Base-by-base conservation (phyloP, 2,797 vertebrate genomes). In the Nannoperca obscura region DNA sequence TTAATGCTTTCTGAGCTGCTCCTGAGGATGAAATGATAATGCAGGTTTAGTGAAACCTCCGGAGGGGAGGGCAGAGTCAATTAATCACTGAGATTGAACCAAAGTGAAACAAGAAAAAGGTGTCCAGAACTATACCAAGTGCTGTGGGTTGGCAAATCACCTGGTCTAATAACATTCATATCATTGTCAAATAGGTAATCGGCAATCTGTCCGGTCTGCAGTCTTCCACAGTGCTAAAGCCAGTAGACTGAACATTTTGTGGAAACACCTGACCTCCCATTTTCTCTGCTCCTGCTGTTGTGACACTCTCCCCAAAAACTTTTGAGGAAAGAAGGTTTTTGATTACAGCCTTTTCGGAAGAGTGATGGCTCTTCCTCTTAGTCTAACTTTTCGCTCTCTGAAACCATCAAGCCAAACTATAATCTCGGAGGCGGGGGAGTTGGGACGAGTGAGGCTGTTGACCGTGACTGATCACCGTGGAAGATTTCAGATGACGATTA, bases 401-500 rank as follows among this genome's bases (percentile, higher is more conserved):
- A 78, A 78, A 71, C 44, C 54, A 59, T 34, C 1, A 20, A 62
- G 58, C 38, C 63, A 57, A 53, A 66, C 32, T 49, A n/a, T 72
- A 84, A 66, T 72, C 67, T 76, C 55, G 15, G 47, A 63, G 60
- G 11, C 69, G 72, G 78, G 70, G 58, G 78, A 73, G 71, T 50
- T 32, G 30, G 75, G 64, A 58, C 3, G 47, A 65, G 47, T 8
- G 46, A 65, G 62, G 68, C 46, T 74, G 49, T 78, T 87, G 80
- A 86, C 83, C 78, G 40, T 83, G 69, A 83, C 74, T 71, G 78
- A 87, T 89, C 75, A 88, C 80, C 32, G 44, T 46, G 55, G 83
- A 84, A 69, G 75, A 89, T 90, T 70, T 69, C 74, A 86, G 76
- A 82, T 70, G 81, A 80, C 88, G 92, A 92, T 94, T 89, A 88